These are phyloP conservation scores for Apoda limacodes DNA, from an alignment of 2,888 invertebrate genomes.

Conservation along the genomic window DNA sequence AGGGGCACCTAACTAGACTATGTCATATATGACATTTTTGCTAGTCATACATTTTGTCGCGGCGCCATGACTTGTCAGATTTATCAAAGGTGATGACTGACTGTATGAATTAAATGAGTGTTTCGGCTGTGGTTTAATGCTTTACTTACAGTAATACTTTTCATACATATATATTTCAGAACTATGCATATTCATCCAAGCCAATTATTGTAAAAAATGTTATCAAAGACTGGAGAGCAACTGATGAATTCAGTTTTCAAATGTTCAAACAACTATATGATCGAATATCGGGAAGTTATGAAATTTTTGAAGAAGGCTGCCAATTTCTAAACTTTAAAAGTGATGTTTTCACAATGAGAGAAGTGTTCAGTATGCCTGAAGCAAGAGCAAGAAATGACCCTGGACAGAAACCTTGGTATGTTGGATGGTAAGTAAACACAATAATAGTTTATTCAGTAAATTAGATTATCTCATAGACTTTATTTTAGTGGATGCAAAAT, in stretches of 20 bases:
- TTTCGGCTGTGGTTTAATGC: too few relatives aligned
- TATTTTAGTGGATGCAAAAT: too few relatives aligned
- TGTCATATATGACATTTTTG: too few relatives aligned
- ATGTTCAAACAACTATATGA: constrained; percentile 79
- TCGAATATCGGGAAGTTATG: constrained; percentile 75
- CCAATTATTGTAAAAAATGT: constrained; percentile 86
- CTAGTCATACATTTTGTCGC: too few relatives aligned
- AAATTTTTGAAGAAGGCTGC: constrained; percentile 82
- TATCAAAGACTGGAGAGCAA: constrained; percentile 82
- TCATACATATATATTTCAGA: constrained; percentile 30
- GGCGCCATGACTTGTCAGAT: too few relatives aligned
- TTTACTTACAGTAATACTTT: not conserved
- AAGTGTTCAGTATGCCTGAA: constrained; percentile 82
- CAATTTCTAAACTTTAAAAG: constrained; percentile 90
- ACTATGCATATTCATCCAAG: constrained; percentile 81
- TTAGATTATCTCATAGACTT: too few relatives aligned
- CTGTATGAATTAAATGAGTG: too few relatives aligned
- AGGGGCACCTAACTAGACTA: too few relatives aligned
- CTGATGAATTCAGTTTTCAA: constrained; percentile 72
- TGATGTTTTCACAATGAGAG: constrained; percentile 78
- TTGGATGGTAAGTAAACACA: constrained; percentile 80
- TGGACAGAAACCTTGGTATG: constrained; percentile 84
- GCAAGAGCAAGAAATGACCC: constrained; percentile 72
- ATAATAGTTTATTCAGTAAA: constrained; percentile 2
- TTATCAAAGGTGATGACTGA: too few relatives aligned